Conservation (phyloP, 2,797 vertebrate species). For the Argentina silus region DNA sequence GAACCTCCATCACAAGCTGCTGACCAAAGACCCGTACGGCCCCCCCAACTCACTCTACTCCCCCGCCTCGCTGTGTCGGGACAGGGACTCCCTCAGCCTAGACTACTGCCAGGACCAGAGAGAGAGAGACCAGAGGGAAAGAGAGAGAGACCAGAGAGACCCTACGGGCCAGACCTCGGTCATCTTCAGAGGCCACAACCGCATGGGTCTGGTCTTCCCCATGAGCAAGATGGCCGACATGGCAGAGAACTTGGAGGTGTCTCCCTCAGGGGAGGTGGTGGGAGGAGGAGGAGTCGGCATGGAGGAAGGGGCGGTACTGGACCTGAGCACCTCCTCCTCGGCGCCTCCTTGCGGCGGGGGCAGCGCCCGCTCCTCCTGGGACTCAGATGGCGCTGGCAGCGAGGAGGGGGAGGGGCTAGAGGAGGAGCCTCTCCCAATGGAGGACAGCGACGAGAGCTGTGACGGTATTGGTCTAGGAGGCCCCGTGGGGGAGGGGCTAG, state of each 20-base stretch:
- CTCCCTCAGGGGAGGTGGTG: slow-evolving; percentile 46
- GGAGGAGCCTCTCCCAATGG: slow-evolving; percentile 75
- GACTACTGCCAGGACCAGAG: slow-evolving; percentile 70
- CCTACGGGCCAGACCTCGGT: slow-evolving; percentile 85
- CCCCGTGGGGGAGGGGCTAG: slow-evolving; percentile 67
- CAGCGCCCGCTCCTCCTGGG: slow-evolving; percentile 88
- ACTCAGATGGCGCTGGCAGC: slow-evolving; percentile 87
- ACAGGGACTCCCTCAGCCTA: slow-evolving; percentile 71
- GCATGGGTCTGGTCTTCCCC: slow-evolving; percentile 89
- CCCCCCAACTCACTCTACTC: slow-evolving; percentile 73
- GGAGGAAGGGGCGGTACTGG: slow-evolving; percentile 87
- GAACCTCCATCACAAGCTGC: slow-evolving; percentile 92
- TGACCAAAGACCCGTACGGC: slow-evolving; percentile 88
- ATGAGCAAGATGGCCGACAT: slow-evolving; percentile 81
- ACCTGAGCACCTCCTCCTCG: slow-evolving; percentile 89
- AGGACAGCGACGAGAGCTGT: slow-evolving; percentile 90
- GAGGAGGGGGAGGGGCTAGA: slow-evolving; percentile 84
- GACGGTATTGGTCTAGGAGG: slow-evolving; percentile 74
- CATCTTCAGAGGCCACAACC: slow-evolving; percentile 90
- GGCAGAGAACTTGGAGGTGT: slow-evolving; percentile 62
- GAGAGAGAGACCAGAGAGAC: slow-evolving; percentile 65
- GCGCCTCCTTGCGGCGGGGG: slow-evolving; percentile 78
- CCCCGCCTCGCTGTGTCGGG: slow-evolving; percentile 81
- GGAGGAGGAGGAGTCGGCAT: slow-evolving; percentile 52
- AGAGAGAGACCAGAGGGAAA: slow-evolving; percentile 67